These are phyloP conservation scores for Scaptomyza graminum DNA, from an alignment of 1,140 invertebrate genomes.

Conservation along the genomic window DNA sequence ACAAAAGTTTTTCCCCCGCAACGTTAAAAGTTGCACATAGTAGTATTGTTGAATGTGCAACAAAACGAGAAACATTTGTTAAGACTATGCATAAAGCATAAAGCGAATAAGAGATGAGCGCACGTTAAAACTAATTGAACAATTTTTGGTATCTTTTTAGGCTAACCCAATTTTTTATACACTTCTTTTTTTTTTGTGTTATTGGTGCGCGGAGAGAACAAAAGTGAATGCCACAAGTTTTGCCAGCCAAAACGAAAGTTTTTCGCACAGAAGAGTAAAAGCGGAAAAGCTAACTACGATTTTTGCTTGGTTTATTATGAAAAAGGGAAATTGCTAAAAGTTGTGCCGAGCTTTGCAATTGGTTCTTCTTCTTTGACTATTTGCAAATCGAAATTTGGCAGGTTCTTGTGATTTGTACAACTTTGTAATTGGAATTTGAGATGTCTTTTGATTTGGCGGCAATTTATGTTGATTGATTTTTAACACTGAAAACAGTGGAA, in stretches of 20 bases:
- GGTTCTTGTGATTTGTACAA: conserved; percentile 1
- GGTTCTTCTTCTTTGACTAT: background rate
- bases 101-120: conserved; percentile 35
- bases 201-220: conserved; percentile 22
- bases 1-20: conserved; percentile 30
- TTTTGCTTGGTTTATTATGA: conserved; percentile 18
- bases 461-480: background rate
- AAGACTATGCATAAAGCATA: conserved; percentile 46
- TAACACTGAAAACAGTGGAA: background rate
- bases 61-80: conserved; percentile 35
- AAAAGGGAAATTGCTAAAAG: conserved; percentile 14
- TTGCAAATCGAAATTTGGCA: background rate
- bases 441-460: background rate
- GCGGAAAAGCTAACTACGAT: conserved; percentile 18
- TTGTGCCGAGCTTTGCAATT: background rate
- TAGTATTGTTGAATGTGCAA: conserved; percentile 16
- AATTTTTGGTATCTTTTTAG: conserved; percentile 50
- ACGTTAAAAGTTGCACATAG: conserved; percentile 23
- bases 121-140: conserved; percentile 53
- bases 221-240: conserved; percentile 54
- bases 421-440: background rate
- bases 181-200: background rate
- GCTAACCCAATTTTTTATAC: conserved; percentile 37
- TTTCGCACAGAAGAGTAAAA: conserved; percentile 21
- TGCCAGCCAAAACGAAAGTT: conserved; percentile 35